These are phyloP conservation scores for Argyrosomus regius DNA, from an alignment of 2,797 vertebrate genomes.

Conservation along the genomic window DNA sequence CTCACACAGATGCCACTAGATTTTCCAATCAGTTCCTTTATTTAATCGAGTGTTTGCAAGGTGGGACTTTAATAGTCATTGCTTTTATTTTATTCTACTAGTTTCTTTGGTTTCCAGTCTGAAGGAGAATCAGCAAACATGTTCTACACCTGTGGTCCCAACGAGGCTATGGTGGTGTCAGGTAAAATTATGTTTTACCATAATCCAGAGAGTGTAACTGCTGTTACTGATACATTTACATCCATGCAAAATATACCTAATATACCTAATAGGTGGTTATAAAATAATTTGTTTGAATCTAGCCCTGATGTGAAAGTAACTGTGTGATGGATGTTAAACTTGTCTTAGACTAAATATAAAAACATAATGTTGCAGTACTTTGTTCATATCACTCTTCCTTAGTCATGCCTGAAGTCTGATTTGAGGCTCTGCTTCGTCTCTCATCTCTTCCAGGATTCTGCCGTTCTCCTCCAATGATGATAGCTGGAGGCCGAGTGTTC, in stretches of 20 bases:
- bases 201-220: neutral
- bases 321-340: too few relatives aligned
- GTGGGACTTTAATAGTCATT: neutral
- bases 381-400: neutral
- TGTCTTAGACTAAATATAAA: too few relatives aligned
- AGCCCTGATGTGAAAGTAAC: neutral
- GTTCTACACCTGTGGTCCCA: conserved; percentile 94
- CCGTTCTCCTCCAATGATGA: conserved; percentile 92
- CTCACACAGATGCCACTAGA: too few relatives aligned
- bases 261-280: neutral
- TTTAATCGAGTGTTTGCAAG: neutral
- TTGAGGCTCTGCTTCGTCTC: neutral
- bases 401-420: neutral
- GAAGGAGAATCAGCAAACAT: conserved; percentile 70
- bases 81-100: neutral
- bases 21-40: neutral
- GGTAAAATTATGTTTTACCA: conserved; percentile 76
- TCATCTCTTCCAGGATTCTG: conserved; percentile 86
- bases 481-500: conserved; percentile 92
- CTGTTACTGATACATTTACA: neutral
- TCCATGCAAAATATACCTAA: neutral
- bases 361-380: neutral
- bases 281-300: too few relatives aligned
- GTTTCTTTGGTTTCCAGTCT: conserved; percentile 33
- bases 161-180: conserved; percentile 96